A percentile compares a stretch with the other conserved stretches of the same genome.
Conservation (phyloP, 1,140 invertebrate species). For the Anastatus disparis region DNA sequence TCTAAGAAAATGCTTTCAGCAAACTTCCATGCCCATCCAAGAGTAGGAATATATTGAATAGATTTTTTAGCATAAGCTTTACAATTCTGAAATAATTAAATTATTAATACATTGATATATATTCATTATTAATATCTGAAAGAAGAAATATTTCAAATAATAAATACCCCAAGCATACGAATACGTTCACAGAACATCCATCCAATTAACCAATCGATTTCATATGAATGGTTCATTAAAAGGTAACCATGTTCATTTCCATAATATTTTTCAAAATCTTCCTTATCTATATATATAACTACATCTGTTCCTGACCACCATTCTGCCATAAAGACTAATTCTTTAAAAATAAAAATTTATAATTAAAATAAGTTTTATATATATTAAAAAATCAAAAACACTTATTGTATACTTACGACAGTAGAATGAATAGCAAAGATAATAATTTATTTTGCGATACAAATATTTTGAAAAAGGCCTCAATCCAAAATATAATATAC, state of each 20-base stretch:
- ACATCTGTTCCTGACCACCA: slow-evolving; percentile 89
- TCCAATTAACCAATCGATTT: slow-evolving; percentile 93
- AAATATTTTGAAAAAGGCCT: slow-evolving; percentile 79
- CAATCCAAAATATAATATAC: slow-evolving; percentile 78
- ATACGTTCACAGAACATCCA: slow-evolving; percentile 87
- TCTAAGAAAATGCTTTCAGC: slow-evolving; percentile 93
- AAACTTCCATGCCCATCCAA: slow-evolving; percentile 96
- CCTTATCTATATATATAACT: slow-evolving; percentile 80
- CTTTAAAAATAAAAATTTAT: slow-evolving; percentile 68
- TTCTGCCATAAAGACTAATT: slow-evolving; percentile 90
- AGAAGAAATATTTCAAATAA: slow-evolving; percentile 13
- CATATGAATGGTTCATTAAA: slow-evolving; percentile 95
- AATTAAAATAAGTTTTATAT: too few relatives aligned
- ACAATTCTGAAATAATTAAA: slow-evolving; percentile 78
- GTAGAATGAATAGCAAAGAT: slow-evolving; percentile 89
- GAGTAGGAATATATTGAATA: slow-evolving; percentile 89
- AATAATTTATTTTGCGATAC: slow-evolving; percentile 92
- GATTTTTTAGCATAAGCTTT: slow-evolving; percentile 96
- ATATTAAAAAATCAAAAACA: slow-evolving; percentile 21
- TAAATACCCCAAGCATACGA: slow-evolving; percentile 80
- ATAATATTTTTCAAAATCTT: slow-evolving; percentile 82
- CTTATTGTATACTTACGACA: slow-evolving; percentile 81
- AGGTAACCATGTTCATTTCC: slow-evolving; percentile 90
- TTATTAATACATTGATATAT: not conserved
- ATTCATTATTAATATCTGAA: not conserved